Evolutionary conservation across 2,888 invertebrate species (phyloP), one percentile per base, ranked within the genome.

Genomic region (Harmothoe impar): DNA sequence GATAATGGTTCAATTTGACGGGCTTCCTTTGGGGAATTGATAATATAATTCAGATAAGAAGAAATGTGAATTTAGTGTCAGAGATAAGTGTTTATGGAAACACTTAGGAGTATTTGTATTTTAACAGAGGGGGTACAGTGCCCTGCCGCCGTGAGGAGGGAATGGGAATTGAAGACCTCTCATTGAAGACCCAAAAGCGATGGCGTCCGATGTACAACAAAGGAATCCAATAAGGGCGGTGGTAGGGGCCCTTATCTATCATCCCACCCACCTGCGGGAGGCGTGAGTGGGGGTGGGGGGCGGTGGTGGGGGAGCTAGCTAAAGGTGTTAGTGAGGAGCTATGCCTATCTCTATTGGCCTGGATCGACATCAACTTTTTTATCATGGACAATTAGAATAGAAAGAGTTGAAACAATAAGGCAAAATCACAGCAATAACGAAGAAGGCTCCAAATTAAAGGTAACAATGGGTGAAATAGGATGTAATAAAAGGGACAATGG

Each of bases 61-160:
- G 31, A 72, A 72, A 29, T 1, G 72, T 62, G 62, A 62, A 72
- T 72, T 25, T 72, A 72, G 15, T 29, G 72, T 29, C 29, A 15
- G 12, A 72, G 72, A 72, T 72, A 72, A 72, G 31, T 72, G 31
- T 72, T 15, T 72, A 72, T n/a, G 25, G 29, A 29, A 72, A 72
- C 25, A 29, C 72, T 72, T 72, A 72, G 72, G 72, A 15, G 72
- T 23, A 72, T 72, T 62, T 72, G 62, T 62, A n/a, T n/a, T n/a
- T 62, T n/a, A n/a, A n/a, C n/a, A 15, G 62, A 1, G 20, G n/a
- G 15, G 62, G 62, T 72, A 29, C 29, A 72, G 29, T 72, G 72
- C 29, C 29, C 72, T 72, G 72, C 25, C 15, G 25, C 72, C 31
- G 1, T 72, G 72, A n/a, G 62, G 72, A 72, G 72, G 68, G 0